These are phyloP conservation scores for Hippocampus barbouri DNA, from an alignment of 2,113 vertebrate species.

Conservation along the genomic window DNA sequence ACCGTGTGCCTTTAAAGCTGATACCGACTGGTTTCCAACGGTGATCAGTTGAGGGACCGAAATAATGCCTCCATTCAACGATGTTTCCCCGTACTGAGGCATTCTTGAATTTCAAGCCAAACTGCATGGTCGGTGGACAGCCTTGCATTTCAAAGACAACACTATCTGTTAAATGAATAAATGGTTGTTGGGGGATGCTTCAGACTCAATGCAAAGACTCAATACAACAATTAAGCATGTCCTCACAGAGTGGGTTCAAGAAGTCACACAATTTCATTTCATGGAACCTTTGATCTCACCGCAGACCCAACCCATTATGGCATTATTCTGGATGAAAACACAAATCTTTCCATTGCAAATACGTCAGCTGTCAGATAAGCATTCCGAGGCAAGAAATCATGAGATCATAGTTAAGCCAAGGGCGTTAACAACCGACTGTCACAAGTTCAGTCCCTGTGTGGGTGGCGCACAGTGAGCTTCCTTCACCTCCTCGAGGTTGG, in stretches of 20 bases:
- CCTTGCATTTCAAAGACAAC: constrained; percentile 62
- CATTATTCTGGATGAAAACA: constrained; percentile 21
- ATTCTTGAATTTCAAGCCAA: constrained; percentile 56
- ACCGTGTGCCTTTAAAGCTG: constrained; percentile 66
- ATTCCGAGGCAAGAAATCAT: constrained; percentile 33
- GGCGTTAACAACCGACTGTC: constrained; percentile 44
- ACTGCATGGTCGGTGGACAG: constrained; percentile 23
- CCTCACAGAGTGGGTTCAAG: constrained; percentile 11
- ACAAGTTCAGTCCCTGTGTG: constrained; percentile 53
- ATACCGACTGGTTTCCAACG: constrained; percentile 60
- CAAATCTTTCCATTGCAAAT: constrained; percentile 23
- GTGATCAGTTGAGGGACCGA: constrained; percentile 66
- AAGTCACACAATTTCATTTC: constrained; percentile 11
- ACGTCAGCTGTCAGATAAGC: constrained; percentile 35
- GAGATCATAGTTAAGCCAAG: constrained; percentile 58
- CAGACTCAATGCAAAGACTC: constrained; percentile 44
- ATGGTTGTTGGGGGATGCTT: constrained; percentile 52
- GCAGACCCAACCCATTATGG: constrained; percentile 9
- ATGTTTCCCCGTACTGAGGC: constrained; percentile 26
- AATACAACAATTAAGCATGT: constrained; percentile 41
- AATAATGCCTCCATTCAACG: constrained; percentile 60
- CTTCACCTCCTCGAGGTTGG: constrained; percentile 59
- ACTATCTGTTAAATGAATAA: constrained; percentile 42
- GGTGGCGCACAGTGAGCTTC: constrained; percentile 53
- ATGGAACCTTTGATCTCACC: constrained; percentile 1